Conservation (phyloP, 2,797 vertebrate species). For the Sebastes nivosus region DNA sequence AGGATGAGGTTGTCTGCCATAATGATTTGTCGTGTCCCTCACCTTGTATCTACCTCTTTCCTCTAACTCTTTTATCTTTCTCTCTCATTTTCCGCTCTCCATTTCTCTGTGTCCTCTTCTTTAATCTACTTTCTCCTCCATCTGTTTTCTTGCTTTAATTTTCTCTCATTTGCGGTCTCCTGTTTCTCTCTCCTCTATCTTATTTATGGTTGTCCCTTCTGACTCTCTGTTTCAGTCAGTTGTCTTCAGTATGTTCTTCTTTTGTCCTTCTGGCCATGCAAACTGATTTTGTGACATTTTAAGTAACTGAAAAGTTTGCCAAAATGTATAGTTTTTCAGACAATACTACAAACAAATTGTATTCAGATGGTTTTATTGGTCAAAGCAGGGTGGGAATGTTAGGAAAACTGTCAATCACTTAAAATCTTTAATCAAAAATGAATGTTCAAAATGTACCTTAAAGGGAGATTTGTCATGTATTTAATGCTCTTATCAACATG, state of each 20-base stretch:
- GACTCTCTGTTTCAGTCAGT: background rate
- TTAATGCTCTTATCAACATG: too few relatives aligned
- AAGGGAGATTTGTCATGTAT: too few relatives aligned
- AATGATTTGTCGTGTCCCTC: conserved; percentile 70
- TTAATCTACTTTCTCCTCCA: conserved; percentile 40
- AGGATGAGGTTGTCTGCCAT: conserved; percentile 67
- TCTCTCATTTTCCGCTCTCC: conserved; percentile 43
- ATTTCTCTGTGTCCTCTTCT: conserved; percentile 30
- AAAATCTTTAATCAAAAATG: too few relatives aligned
- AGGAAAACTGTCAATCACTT: background rate
- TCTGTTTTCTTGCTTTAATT: conserved; percentile 25
- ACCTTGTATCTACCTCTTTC: conserved; percentile 46
- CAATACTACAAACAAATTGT: background rate
- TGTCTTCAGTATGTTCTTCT: background rate
- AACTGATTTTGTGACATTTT: background rate
- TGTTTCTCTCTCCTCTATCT: background rate
- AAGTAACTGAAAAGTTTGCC: background rate
- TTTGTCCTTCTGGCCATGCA: background rate
- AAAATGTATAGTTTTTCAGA: background rate
- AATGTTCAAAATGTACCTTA: too few relatives aligned
- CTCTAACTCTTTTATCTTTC: conserved; percentile 31
- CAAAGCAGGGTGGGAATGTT: background rate
- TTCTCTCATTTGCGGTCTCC: conserved; percentile 9
- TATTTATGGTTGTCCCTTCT: background rate
- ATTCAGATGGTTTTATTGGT: background rate